Evolutionary conservation across 53 echinoderm and acorn worm species (phyloP), one percentile per base, ranked within the genome.

Genomic region (Echinometra lucunter): DNA sequence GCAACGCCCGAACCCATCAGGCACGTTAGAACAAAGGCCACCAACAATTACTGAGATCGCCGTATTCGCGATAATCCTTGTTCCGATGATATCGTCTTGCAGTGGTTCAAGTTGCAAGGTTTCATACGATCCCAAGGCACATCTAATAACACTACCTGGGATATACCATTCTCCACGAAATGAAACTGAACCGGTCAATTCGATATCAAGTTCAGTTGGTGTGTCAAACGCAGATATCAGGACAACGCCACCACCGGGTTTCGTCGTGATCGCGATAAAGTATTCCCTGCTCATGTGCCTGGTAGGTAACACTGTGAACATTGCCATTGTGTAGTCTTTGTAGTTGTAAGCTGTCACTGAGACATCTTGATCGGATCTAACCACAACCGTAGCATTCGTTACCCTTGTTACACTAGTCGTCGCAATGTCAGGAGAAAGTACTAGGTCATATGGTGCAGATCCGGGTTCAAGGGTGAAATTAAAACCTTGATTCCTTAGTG

Each of bases 291-390:
- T 96, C 53, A 97, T 75, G n/a, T 95, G 66, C 40, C 44, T 74
- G 3, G 81, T 53, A 13, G 97, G 97, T 34, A 96, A 80, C 23
- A 96, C 97, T 16, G 91, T 90, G 80, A 97, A 97, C 45, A 95
- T 95, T 44, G 95, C 97, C 97, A 97, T 97, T n/a, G 97, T 96
- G 16, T 91, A 88, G 8, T 94, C 91, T 74, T 97, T 95, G 66
- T 91, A 93, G 85, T 97, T 97, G 85, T 95, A 90, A 78, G 95
- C 96, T 17, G 82, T 60, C 47, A 96, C 88, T 1, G 95, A 60
- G 16, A 97, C 66, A 44, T 96, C 95, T 40, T 96, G 91, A 38
- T 96, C 94, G 6, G 97, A 93, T 15, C 75, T 47, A 21, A 97
- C 94, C 11, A 91, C 57, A 44, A 97, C 72, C 21, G 94, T 94